Evolutionary conservation across 2,888 invertebrate species (phyloP).

Genomic region (Metallyticus violacea): DNA sequence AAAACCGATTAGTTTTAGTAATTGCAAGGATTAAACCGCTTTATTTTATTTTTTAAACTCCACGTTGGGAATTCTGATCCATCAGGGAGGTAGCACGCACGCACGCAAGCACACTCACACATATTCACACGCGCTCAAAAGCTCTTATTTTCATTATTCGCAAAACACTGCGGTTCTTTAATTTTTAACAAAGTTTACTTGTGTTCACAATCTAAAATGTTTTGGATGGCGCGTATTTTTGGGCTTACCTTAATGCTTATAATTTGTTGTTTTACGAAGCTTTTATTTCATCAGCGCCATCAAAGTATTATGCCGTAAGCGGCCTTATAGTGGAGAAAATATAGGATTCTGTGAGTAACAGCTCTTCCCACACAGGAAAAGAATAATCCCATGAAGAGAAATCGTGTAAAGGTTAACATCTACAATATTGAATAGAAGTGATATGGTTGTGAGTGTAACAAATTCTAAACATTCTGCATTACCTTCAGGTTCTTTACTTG

Average conservation of each 20-base stretch:
- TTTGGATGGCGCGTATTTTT: not conserved
- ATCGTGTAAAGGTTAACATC: no score
- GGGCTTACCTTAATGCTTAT: not conserved
- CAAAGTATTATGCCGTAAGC: not conserved
- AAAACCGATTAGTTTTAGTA: slow-evolving; percentile 16
- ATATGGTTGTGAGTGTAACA: no score
- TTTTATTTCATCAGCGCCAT: not conserved
- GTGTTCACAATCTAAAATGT: not conserved
- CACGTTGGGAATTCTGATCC: not conserved
- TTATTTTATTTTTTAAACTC: not conserved
- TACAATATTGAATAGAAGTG: no score
- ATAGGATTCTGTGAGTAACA: not conserved
- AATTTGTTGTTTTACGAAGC: not conserved
- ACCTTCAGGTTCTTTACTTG: no score
- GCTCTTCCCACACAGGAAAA: not conserved
- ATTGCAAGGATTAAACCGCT: slow-evolving; percentile 9
- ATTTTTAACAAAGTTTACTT: not conserved
- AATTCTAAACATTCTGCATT: no score
- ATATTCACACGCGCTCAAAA: not conserved
- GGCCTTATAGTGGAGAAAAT: not conserved
- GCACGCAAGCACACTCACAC: not conserved
- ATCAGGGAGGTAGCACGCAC: not conserved
- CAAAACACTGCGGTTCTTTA: not conserved
- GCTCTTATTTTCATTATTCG: not conserved
- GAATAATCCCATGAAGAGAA: no score